Evolutionary conservation across 2,797 vertebrate genomes (phyloP), one percentile per base, ranked within the genome.

Genomic region (Mareca penelope): DNA sequence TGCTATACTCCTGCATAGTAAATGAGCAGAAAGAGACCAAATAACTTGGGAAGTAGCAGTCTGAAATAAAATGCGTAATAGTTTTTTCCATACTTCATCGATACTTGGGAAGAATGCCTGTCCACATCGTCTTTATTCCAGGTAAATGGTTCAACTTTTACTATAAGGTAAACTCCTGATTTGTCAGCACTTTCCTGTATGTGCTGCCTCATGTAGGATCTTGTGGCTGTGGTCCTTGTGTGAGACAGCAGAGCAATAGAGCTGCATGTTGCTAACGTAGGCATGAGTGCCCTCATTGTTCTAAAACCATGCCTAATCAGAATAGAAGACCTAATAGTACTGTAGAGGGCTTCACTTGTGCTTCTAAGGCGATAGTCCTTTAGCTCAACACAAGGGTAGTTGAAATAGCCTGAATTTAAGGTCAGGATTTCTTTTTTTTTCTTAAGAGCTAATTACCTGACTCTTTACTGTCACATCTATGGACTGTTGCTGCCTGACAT

Each of bases 151-250:
- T 42, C 50, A 26, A 5, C 7, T 33, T 57, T 21, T 16, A 29
- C 15, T 24, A 10, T 22, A 11, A 63, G 28, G 63, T 10, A 44
- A 44, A 69, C 37, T 37, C 50, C 28, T 15, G 23, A 15, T 59
- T 39, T 37, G 37, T 39, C n/a, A 24, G 9, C 4, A 0, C 37
- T 80, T 64, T 33, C 35, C 56, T 63, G 26, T 19, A 6, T 11
- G 37, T 15, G 31, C 61, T 28, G n/a, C 26, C 18, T 65, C 55
- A 8, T 26, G 35, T 12, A 9, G 87, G 87, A 19, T 64, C 31
- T 35, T 26, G 11, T 2, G 29, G 46, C n/a, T n/a, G 0, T 21
- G 59, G 23, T 63, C 55, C 33, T 6, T 15, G 8, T 0, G 15
- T 12, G 64, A 12, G 40, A 29, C 40, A 35, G 44, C 22, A 8